phyloP scores from a whole-genome alignment of 2,888 invertebrate genomes.

The Drosophila neutralis region DNA sequence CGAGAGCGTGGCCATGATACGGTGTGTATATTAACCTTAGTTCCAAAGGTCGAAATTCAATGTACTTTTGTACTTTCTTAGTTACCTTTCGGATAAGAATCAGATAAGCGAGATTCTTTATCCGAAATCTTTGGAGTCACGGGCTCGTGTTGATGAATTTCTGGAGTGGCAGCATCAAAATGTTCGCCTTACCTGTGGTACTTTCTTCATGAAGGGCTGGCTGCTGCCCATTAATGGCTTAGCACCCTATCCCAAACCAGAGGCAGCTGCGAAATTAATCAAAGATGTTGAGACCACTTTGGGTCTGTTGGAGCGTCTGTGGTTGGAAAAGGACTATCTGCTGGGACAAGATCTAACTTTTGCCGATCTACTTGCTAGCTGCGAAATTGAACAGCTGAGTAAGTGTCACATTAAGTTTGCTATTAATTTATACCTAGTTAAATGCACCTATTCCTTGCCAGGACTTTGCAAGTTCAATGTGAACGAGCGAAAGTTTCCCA shows the following conservation, averaged over 20 bases:
- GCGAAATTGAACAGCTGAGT: conserved; percentile 92
- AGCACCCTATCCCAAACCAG: conserved; percentile 83
- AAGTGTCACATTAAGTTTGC: conserved; percentile 53
- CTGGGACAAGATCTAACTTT: conserved; percentile 87
- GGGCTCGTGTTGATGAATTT: conserved; percentile 89
- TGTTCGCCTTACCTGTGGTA: conserved; percentile 86
- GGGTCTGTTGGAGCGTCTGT: conserved; percentile 86
- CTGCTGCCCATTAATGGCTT: conserved; percentile 85
- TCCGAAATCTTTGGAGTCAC: conserved; percentile 86
- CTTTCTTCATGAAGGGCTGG: conserved; percentile 86
- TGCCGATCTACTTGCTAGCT: conserved; percentile 90
- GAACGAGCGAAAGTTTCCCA: conserved; percentile 86
- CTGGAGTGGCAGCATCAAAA: conserved; percentile 90
- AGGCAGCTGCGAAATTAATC: conserved; percentile 80
- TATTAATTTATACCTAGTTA: conserved; percentile 7
- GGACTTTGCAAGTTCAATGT: conserved; percentile 89
- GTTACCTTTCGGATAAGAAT: conserved; percentile 76
- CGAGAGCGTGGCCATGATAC: conserved; percentile 89
- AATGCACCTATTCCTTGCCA: conserved; percentile 72
- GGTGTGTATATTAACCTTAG: conserved; percentile 83
- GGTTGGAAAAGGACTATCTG: conserved; percentile 86
- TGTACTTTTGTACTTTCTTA: conserved; percentile 19
- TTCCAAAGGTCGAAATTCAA: not conserved
- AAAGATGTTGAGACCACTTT: conserved; percentile 86
- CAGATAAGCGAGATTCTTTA: conserved; percentile 87